Evolutionary conservation across 1,140 invertebrate species (phyloP), one percentile per base, ranked within the genome.

Genomic region (Cyclina sinensis): DNA sequence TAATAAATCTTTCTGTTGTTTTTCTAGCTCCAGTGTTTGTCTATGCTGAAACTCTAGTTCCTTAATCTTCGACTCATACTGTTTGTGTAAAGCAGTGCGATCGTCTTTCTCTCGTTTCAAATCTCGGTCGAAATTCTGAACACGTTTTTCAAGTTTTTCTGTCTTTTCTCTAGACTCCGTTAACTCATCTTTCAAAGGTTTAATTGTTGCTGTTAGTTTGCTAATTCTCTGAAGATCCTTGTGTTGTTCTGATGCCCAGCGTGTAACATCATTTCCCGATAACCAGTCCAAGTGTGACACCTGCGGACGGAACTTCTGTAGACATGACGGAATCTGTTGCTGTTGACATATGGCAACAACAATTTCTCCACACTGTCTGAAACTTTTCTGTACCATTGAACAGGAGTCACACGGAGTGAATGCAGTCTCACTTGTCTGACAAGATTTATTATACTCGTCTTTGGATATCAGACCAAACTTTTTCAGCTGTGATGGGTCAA

Each of bases 321-420:
- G 82, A 84, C 90, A 93, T 1, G 93, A 94, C 30, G 94, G 94
- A 21, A 95, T 90, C 37, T 91, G 92, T 74, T 94, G 94, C 24
- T 92, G 89, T 57, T 93, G 90, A 87, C 95, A 95, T 12, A 94
- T 89, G 39, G 92, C 89, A 12, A 94, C 86, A 7, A 95, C 85
- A 59, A 89, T 57, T 18, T 94, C 92, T 0, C 94, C 94, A 35
- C 92, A 85, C 81, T 92, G 91, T 65, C 91, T 54, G 51, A 95
- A 92, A 90, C 89, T 92, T 73, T 90, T 92, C 86, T 95, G 95
- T 54, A 95, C 94, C 9, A 92, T 70, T 51, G 91, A 89, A 89
- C 95, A 95, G 5, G 94, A 91, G 62, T 95, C 94, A 91, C 95
- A 95, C 24, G 95, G 94, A 1, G 95, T 92, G 91, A 95, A 95